Percentiles rank a stretch among this genome's conserved stretches.
Conservation (phyloP, 2,113 vertebrate species). For the Sporophila hypoxantha region DNA sequence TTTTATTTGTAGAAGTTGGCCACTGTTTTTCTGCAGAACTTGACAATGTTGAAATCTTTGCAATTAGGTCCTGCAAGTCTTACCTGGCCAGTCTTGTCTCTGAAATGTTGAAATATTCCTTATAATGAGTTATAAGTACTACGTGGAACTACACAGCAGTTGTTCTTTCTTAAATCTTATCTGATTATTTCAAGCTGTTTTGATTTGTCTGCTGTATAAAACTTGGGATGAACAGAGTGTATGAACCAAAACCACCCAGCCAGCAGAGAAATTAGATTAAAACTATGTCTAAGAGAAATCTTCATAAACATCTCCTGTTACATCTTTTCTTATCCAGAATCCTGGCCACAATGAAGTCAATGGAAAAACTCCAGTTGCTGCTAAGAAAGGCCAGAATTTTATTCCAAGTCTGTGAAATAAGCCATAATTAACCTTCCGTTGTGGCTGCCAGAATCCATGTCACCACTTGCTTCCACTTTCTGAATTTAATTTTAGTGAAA, state of each 20-base stretch:
- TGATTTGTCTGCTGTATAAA: neutral
- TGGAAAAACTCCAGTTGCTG: constrained; percentile 27
- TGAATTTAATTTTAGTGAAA: constrained; percentile 16
- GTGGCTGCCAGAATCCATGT: constrained; percentile 32
- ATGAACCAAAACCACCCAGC: neutral
- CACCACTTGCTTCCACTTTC: constrained; percentile 36
- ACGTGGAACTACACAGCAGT: neutral
- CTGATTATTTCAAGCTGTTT: neutral
- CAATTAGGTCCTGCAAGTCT: neutral
- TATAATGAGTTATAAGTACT: neutral
- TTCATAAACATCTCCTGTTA: constrained; percentile 41
- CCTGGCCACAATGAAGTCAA: neutral
- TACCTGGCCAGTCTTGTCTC: neutral
- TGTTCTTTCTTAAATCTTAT: neutral
- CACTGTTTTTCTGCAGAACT: neutral
- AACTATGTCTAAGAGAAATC: constrained; percentile 11
- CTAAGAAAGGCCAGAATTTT: constrained; percentile 16
- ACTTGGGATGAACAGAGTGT: neutral
- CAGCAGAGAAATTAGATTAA: constrained; percentile 25
- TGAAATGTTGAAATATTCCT: neutral
- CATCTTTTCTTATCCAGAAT: constrained; percentile 26
- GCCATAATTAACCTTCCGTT: constrained; percentile 30
- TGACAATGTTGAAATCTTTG: neutral
- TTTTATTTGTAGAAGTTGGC: neutral
- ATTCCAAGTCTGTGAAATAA: constrained; percentile 39